These are phyloP conservation scores for Pelochelys cantorii DNA, from an alignment of 2,797 vertebrate species.

Conservation along the genomic window DNA sequence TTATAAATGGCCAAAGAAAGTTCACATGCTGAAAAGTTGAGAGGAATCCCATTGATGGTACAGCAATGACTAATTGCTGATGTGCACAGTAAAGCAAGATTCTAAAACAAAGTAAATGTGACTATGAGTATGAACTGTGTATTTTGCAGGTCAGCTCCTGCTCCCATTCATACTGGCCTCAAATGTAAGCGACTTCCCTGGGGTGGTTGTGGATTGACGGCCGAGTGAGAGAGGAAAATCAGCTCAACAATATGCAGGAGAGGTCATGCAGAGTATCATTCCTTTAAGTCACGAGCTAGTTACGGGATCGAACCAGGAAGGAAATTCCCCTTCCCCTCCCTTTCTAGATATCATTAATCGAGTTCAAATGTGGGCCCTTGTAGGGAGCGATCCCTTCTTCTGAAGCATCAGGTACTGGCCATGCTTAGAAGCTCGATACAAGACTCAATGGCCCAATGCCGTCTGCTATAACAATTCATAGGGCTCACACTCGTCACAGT, in stretches of 20 bases:
- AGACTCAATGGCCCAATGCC: neutral
- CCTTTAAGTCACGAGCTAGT: neutral
- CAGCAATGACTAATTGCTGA: conserved; percentile 34
- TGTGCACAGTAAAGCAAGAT: conserved; percentile 30
- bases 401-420: neutral
- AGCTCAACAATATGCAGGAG: neutral
- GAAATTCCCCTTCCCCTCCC: neutral
- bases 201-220: neutral
- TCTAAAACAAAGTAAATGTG: conserved; percentile 25
- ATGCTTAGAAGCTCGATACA: neutral
- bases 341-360: neutral
- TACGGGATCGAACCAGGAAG: neutral
- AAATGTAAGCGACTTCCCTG: neutral
- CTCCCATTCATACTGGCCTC: neutral
- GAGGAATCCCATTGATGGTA: conserved; percentile 52
- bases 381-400: neutral
- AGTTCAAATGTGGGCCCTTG: neutral
- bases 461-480: neutral
- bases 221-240: neutral
- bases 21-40: conserved; percentile 26
- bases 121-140: conserved; percentile 5
- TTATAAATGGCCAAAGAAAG: conserved; percentile 51
- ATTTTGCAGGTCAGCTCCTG: conserved; percentile 5
- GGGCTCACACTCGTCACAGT: neutral
- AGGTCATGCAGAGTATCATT: neutral